Evolutionary conservation across 1,140 invertebrate genomes (phyloP), one percentile per base, ranked within the genome.

Genomic region (Hylaeus anthracinus): DNA sequence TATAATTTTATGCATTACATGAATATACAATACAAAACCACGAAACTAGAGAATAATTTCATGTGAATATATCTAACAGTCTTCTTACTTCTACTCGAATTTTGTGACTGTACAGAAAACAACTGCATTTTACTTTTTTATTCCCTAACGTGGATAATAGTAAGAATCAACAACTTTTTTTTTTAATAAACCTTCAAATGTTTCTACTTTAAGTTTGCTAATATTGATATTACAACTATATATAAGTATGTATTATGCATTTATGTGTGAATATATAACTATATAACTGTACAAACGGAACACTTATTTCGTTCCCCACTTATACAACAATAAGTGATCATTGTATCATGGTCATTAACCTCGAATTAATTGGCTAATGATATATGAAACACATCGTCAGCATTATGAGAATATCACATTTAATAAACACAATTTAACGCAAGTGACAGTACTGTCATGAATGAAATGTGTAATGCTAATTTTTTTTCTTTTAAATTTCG

Each of bases 201-300:
- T 88, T 73, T 86, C 88, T 90, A 90, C 86, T 83, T 88, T 87
- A 85, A 80, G 87, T 89, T 83, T 72, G 39, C 78, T 88, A 90
- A 82, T 88, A 89, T 88, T 70, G 79, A 87, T 86, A 87, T 88
- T 85, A 86, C 81, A 84, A 88, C 69, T 86, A 91, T 86, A 65
- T 89, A 89, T 87, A 79, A 81, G 72, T 85, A 87, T 88, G 83
- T 83, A 85, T 83, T 87, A 88, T 89, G 79, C 67, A 86, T 88
- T 78, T 88, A 76, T 67, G 60, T 88, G 82, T 87, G 76, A 81
- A 81, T 86, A 79, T 84, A 76, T 81, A 84, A 84, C 84, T 88
- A 90, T 91, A 86, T 89, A 91, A 89, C 90, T 92, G 89, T 92
- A 92, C 91, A 92, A 60, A 74, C 64, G 86, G 85, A 90, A 90